These are phyloP conservation scores for Adelosebastes latens DNA, from an alignment of 2,797 vertebrate species.

Conservation along the genomic window DNA sequence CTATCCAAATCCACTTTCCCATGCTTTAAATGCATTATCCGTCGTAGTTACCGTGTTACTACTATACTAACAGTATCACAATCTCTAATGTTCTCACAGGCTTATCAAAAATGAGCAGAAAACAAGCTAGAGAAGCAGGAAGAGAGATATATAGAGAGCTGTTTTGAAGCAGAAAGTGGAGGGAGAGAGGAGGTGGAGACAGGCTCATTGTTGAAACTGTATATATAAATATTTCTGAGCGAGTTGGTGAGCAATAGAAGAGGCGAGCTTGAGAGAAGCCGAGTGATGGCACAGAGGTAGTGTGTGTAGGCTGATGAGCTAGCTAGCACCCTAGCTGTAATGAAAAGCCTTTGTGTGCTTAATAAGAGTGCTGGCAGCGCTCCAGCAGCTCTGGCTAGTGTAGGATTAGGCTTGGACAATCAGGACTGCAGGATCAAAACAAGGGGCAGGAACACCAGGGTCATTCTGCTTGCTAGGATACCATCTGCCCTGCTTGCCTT, in stretches of 20 bases:
- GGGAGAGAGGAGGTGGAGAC: slow-evolving; percentile 5
- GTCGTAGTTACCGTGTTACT: slow-evolving; percentile 10
- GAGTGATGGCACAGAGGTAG: slow-evolving; percentile 70
- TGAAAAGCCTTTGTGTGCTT: slow-evolving; percentile 92
- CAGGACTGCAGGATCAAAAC: slow-evolving; percentile 91
- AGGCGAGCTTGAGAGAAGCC: slow-evolving; percentile 27
- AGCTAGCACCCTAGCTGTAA: slow-evolving; percentile 80
- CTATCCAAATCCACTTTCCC: slow-evolving; percentile 32
- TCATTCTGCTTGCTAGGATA: slow-evolving; percentile 90
- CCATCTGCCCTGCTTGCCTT: slow-evolving; percentile 88
- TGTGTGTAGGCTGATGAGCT: slow-evolving; percentile 68
- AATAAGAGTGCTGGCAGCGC: slow-evolving; percentile 88
- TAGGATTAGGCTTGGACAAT: slow-evolving; percentile 92
- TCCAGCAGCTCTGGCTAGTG: slow-evolving; percentile 88
- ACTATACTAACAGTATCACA: slow-evolving; percentile 17
- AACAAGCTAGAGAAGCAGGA: slow-evolving; percentile 1
- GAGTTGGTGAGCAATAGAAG: slow-evolving; percentile 14
- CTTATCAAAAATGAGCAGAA: slow-evolving; percentile 23
- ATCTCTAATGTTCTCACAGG: slow-evolving; percentile 13
- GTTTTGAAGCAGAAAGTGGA: slow-evolving; percentile 26
- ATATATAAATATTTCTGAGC: slow-evolving; percentile 28
- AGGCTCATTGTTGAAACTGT: slow-evolving; percentile 8
- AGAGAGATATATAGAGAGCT: background rate
- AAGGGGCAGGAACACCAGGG: slow-evolving; percentile 91
- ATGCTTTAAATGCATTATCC: slow-evolving; percentile 20